A percentile compares a stretch with the other conserved stretches of the same genome.
Conservation (phyloP, 2,797 vertebrate species). For the Diglossa cyanea region DNA sequence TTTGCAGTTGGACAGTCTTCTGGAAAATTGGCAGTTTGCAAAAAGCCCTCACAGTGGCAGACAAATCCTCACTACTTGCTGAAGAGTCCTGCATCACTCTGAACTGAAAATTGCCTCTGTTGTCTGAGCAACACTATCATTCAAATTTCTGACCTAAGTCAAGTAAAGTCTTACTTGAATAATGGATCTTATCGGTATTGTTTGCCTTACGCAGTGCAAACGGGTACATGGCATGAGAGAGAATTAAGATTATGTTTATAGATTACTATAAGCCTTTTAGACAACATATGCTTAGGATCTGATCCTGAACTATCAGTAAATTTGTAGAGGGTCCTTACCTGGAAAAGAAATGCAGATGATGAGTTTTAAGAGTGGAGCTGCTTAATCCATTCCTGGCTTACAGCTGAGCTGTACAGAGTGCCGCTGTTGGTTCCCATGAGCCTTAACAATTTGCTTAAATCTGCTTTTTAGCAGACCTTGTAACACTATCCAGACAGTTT, state of each 20-base stretch:
- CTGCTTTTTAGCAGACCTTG: slow-evolving; percentile 6
- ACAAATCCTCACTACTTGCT: neutral
- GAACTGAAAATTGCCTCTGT: neutral
- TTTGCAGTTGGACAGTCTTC: neutral
- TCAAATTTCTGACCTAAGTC: neutral
- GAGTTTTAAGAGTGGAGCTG: neutral
- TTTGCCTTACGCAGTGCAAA: neutral
- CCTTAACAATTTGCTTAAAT: neutral
- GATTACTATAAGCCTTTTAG: neutral
- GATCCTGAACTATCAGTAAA: neutral
- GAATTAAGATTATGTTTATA: neutral
- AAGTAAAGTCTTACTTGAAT: neutral
- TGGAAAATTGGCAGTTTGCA: neutral
- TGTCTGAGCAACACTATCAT: neutral
- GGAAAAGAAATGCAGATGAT: neutral
- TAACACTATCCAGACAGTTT: slow-evolving; percentile 9
- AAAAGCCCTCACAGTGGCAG: neutral
- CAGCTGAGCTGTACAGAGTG: neutral
- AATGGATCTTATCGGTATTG: neutral
- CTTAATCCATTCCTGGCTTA: neutral
- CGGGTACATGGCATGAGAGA: neutral
- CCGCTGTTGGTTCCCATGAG: neutral
- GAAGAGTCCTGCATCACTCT: neutral
- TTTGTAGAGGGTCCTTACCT: neutral
- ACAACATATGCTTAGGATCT: neutral